Base-by-base conservation (phyloP, 1,140 invertebrate species). In the Heliothis subflexa region DNA sequence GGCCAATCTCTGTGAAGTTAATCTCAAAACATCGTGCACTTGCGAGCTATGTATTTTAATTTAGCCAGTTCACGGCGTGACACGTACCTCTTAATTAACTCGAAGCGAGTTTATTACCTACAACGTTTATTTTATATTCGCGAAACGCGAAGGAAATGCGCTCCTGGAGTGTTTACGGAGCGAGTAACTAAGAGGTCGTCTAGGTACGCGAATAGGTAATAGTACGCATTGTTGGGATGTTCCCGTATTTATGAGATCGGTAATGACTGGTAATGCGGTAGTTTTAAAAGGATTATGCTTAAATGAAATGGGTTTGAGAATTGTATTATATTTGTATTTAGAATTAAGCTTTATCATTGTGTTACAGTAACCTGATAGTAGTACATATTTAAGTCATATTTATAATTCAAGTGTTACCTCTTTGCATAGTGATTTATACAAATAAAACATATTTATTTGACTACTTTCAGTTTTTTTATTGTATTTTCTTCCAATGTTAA, bases 1-100 rank as follows among this genome's bases (percentile, higher is more conserved):
- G 21, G 61, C 74, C 74, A 77, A 77, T 77, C 62, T 77, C 74
- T 66, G 61, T 49, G 28, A 68, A 45, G 74, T 47, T 62, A 75
- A 75, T 75, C 57, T 75, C 74, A 66, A 66, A 66, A 57, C 61
- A 68, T 68, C 74, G 62, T 68, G 62, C 50, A 66, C 49, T 77
- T 77, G 74, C 74, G 74, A 77, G 74, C 74, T 68, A 66, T 77
- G 74, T 77, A 77, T 77, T 77, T 78, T 70, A 78, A 78, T 78
- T 78, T 78, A 78, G 62, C 74, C 76, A 78, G 64, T 59, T 71
- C 59, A 12, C 76, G 45, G 54, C 66, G 33, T 52, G 66, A 71
- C 64, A 78, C 64, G 76, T 78, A 78, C 64, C 64, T 78, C 76
- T 78, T 78, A 71, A 78, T 78, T 78, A 78, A 78, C 64, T 71